These are phyloP conservation scores for Hypomecis punctinalis DNA, from an alignment of 2,888 invertebrate genomes.

Conservation along the genomic window DNA sequence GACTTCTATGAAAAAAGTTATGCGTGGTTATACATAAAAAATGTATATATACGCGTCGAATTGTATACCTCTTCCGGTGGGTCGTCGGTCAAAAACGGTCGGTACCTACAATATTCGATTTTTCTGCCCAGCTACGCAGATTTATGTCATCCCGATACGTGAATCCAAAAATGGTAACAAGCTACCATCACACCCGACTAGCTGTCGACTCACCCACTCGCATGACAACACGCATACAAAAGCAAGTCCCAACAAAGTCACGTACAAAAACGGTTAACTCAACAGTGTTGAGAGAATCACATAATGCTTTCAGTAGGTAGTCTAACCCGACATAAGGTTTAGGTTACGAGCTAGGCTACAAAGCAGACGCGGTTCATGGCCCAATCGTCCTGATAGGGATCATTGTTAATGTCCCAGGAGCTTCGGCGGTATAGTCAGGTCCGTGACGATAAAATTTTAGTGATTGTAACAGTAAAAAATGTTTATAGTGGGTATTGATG, in stretches of 20 bases:
- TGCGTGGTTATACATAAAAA: too few relatives aligned
- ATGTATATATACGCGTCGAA: too few relatives aligned
- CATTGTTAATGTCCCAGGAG: conserved; percentile 7
- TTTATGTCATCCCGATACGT: too few relatives aligned
- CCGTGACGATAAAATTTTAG: conserved; percentile 15
- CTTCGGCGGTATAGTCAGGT: background rate
- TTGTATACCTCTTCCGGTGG: too few relatives aligned
- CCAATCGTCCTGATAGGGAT: conserved; percentile 14
- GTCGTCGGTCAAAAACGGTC: too few relatives aligned
- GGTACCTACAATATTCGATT: too few relatives aligned
- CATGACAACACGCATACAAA: background rate
- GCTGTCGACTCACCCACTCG: background rate
- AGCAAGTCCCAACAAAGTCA: conserved; percentile 1
- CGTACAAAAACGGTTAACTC: conserved; percentile 18
- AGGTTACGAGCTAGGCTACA: conserved; percentile 11
- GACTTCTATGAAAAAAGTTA: too few relatives aligned
- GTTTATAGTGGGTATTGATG: background rate
- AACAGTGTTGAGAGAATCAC: conserved; percentile 9
- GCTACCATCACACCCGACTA: too few relatives aligned
- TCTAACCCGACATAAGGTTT: conserved; percentile 4
- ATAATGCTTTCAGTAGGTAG: conserved; percentile 21
- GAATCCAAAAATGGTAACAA: too few relatives aligned
- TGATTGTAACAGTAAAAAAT: conserved; percentile 15
- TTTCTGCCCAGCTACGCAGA: too few relatives aligned
- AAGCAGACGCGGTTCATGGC: conserved; percentile 16